Conservation (phyloP, 2,888 invertebrate species). For the Dugesia japonica region DNA sequence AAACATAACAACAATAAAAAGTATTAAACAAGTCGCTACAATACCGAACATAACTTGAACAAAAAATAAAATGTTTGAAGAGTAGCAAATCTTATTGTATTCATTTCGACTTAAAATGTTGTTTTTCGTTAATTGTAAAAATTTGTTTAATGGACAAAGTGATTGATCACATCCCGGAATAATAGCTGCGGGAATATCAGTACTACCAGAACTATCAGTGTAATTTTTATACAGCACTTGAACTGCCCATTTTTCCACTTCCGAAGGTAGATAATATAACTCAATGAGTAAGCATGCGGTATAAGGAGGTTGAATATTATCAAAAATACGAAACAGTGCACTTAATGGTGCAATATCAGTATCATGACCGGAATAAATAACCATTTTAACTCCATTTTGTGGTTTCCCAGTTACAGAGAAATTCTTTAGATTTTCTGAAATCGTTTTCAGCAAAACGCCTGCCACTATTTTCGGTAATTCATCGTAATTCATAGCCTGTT, state of each 20-base stretch:
- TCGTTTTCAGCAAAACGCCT: neutral
- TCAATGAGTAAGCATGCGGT: constrained; percentile 23
- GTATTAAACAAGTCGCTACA: neutral
- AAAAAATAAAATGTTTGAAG: neutral
- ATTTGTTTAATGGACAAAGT: neutral
- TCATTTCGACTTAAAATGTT: neutral
- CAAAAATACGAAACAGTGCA: neutral
- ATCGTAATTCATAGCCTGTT: neutral
- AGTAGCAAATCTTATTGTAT: neutral
- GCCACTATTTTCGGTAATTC: neutral
- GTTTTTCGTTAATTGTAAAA: neutral
- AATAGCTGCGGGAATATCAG: neutral
- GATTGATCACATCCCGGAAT: neutral
- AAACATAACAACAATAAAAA: neutral
- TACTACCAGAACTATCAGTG: neutral
- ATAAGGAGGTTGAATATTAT: constrained; percentile 25
- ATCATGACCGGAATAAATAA: constrained; percentile 28
- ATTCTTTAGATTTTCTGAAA: neutral
- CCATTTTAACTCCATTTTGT: neutral
- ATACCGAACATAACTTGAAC: neutral
- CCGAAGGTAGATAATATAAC: neutral
- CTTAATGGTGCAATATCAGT: constrained; percentile 23
- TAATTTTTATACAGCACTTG: neutral
- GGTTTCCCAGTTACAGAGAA: neutral
- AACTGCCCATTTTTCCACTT: neutral